These are phyloP conservation scores for Perizoma affinitatum DNA, from an alignment of 2,888 invertebrate species.

Conservation along the genomic window DNA sequence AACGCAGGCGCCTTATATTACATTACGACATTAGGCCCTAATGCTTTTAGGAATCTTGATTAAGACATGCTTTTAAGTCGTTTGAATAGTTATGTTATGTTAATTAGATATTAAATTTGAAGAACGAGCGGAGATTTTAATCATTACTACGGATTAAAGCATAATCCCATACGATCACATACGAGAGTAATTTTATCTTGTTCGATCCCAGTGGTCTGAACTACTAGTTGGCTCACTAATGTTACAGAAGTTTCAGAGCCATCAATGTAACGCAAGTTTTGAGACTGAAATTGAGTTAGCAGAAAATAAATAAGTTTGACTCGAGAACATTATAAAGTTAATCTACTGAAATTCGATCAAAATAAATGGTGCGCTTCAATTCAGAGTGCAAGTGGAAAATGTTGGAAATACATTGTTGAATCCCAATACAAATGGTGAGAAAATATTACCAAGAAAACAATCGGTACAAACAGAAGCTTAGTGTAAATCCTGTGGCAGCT, in stretches of 20 bases:
- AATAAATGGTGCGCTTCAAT: slow-evolving; percentile 11
- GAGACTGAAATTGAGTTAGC: slow-evolving; percentile 21
- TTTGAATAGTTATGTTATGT: slow-evolving; percentile 38
- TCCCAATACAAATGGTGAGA: slow-evolving; percentile 10
- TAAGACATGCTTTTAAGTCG: slow-evolving; percentile 51
- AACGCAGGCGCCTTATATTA: slow-evolving; percentile 66
- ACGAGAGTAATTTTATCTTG: slow-evolving; percentile 21
- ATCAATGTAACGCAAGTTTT: slow-evolving; percentile 30
- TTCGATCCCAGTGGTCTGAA: slow-evolving; percentile 21
- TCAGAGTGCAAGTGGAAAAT: slow-evolving; percentile 19
- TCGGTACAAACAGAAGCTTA: slow-evolving; percentile 38
- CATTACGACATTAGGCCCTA: slow-evolving; percentile 50
- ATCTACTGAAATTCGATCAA: slow-evolving; percentile 20
- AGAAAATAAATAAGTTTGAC: slow-evolving; percentile 19
- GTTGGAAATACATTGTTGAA: slow-evolving; percentile 6
- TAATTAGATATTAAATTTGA: slow-evolving; percentile 37
- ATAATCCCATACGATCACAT: slow-evolving; percentile 28
- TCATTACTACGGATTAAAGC: slow-evolving; percentile 30
- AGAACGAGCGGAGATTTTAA: slow-evolving; percentile 31
- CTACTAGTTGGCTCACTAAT: slow-evolving; percentile 24
- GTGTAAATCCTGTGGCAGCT: slow-evolving; percentile 52
- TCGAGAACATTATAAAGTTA: slow-evolving; percentile 10
- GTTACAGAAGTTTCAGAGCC: slow-evolving; percentile 29
- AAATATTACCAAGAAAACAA: slow-evolving; percentile 20
- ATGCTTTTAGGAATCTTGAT: slow-evolving; percentile 60